These are phyloP conservation scores for Rhyacichthys aspro DNA, from an alignment of 2,797 vertebrate genomes.

Conservation along the genomic window DNA sequence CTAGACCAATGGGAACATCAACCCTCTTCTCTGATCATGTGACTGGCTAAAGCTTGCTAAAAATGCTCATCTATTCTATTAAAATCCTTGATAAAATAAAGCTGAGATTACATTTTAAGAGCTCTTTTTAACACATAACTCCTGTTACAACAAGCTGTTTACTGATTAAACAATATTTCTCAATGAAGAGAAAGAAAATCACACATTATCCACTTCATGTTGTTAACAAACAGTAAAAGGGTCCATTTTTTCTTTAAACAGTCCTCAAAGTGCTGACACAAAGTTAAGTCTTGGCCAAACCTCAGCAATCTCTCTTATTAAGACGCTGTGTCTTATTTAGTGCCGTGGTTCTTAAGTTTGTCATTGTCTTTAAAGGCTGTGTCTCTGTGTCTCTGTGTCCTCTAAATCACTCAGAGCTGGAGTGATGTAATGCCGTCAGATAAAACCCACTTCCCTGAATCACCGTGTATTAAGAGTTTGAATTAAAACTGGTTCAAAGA, in stretches of 20 bases:
- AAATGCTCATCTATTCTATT: too few relatives aligned
- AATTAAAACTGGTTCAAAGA: neutral
- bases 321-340: slow-evolving; percentile 69
- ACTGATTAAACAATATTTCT: too few relatives aligned
- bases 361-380: slow-evolving; percentile 48
- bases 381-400: slow-evolving; percentile 18
- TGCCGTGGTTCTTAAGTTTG: slow-evolving; percentile 36
- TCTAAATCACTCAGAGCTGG: slow-evolving; percentile 36
- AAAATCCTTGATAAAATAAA: too few relatives aligned
- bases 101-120: too few relatives aligned
- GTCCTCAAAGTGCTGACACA: slow-evolving; percentile 78
- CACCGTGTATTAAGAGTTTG: neutral
- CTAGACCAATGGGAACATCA: too few relatives aligned
- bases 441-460: slow-evolving; percentile 9
- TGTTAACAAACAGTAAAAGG: slow-evolving; percentile 33
- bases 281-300: slow-evolving; percentile 79
- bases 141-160: too few relatives aligned
- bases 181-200: too few relatives aligned
- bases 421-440: slow-evolving; percentile 8
- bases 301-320: slow-evolving; percentile 67
- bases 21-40: too few relatives aligned
- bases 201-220: too few relatives aligned
- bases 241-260: slow-evolving; percentile 31
- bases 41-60: too few relatives aligned
- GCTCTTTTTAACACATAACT: too few relatives aligned